Percentiles rank a stretch among this genome's conserved stretches.
Evolutionary conservation across 1,140 invertebrate species (phyloP).

Genomic region (Plectrocnemia conspersa): DNA sequence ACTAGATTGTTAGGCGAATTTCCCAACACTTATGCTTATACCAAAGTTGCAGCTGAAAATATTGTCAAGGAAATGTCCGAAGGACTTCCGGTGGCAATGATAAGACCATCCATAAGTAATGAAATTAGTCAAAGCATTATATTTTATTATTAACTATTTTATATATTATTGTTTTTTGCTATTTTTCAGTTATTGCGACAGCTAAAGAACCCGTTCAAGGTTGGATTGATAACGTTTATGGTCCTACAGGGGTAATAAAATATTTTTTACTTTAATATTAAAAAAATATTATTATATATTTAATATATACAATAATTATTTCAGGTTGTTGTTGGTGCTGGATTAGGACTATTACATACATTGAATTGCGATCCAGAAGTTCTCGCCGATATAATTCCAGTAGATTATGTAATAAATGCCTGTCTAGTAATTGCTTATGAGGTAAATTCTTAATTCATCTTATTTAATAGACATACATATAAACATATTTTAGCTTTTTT

Average conservation of each 20-base stretch:
- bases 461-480: not conserved
- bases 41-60: slow-evolving; percentile 77
- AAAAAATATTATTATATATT: slow-evolving; percentile 4
- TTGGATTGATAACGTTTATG: slow-evolving; percentile 95
- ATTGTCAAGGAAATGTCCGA: slow-evolving; percentile 59
- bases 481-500: too few species aligned
- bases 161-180: not conserved
- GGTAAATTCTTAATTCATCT: slow-evolving; percentile 13
- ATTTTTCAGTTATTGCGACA: slow-evolving; percentile 69
- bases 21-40: slow-evolving; percentile 83
- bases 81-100: slow-evolving; percentile 67
- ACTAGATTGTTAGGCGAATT: slow-evolving; percentile 64
- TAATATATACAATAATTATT: slow-evolving; percentile 17
- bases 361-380: slow-evolving; percentile 59
- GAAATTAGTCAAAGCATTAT: slow-evolving; percentile 10
- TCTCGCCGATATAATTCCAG: slow-evolving; percentile 77
- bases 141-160: not conserved
- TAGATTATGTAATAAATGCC: slow-evolving; percentile 75
- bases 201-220: slow-evolving; percentile 68
- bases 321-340: slow-evolving; percentile 60
- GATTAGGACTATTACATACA: slow-evolving; percentile 70
- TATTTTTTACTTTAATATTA: not conserved
- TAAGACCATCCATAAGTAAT: slow-evolving; percentile 69
- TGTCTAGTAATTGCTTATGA: slow-evolving; percentile 70
- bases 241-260: slow-evolving; percentile 70